Evolutionary conservation across 2,797 vertebrate genomes (phyloP), one percentile per base, ranked within the genome.

Genomic region (Aeoliscus strigatus): DNA sequence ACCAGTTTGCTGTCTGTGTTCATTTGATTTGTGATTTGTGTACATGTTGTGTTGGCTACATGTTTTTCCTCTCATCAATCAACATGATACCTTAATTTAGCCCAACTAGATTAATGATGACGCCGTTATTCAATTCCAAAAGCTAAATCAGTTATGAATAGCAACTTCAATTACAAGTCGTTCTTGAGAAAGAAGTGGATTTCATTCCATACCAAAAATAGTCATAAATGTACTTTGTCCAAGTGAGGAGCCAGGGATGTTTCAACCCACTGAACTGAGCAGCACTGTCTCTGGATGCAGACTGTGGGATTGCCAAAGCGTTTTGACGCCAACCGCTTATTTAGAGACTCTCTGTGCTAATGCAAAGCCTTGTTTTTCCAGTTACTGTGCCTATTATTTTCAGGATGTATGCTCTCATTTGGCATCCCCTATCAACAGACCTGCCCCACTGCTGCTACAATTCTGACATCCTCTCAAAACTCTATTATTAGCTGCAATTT

Each of bases 161-260:
- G 49, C 51, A 60, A 70, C 57, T 80, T 70, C 61, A 81, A 81
- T 82, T 73, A 70, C 79, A 81, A 63, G 67, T 58, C 35, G 73
- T 80, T 74, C 65, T 57, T 56, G 43, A 58, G 25, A 67, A 54
- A 73, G 57, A 83, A 82, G 42, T 79, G 73, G 75, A 76, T n/a
- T n/a, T 78, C 73, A 80, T 27, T 70, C 54, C 46, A 33, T 18
- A 21, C 60, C 10, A 42, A 67, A 76, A 62, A 66, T 51, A 65
- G 59, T 65, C 55, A 66, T 36, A 67, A 67, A 58, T 49, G 70
- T 76, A 60, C 66, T 76, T 72, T 69, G 58, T 75, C 33, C 1
- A 34, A 75, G 59, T 60, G 62, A 69, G 45, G 58, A 66, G 59
- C 60, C 64, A 72, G 55, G 55, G 58, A 72, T 70, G 62, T 73